Evolutionary conservation across 2,113 vertebrate genomes (phyloP).

Genomic region (Ophiodon elongatus): DNA sequence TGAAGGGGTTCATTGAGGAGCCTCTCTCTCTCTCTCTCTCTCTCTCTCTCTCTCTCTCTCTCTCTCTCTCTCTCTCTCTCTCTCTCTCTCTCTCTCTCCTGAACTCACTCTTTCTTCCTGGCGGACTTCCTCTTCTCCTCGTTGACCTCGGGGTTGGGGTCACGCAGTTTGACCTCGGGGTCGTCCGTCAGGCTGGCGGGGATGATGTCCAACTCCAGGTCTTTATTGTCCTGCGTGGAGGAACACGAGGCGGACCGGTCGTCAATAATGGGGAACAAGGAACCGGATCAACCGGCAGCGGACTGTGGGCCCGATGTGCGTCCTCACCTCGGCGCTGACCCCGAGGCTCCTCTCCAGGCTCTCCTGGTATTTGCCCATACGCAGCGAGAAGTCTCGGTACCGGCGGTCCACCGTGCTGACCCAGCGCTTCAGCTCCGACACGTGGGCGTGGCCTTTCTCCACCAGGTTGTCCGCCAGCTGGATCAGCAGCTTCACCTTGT

Average conservation of each 20-base stretch:
- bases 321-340: constrained; percentile 90
- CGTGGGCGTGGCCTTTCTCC: constrained; percentile 96
- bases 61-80: background rate
- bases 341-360: constrained; percentile 93
- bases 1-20: too few species aligned
- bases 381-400: constrained; percentile 95
- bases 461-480: constrained; percentile 97
- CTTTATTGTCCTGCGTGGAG: constrained; percentile 92
- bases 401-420: constrained; percentile 95
- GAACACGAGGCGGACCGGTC: background rate
- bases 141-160: constrained; percentile 95
- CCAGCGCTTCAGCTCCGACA: constrained; percentile 96
- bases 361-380: constrained; percentile 94
- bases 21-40: too few species aligned
- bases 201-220: constrained; percentile 95
- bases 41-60: too few species aligned
- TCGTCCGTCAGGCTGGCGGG: constrained; percentile 96
- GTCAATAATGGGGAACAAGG: background rate
- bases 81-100: too few species aligned
- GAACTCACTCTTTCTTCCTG: constrained; percentile 96
- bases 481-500: constrained; percentile 98
- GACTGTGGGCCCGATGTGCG: too few species aligned
- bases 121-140: constrained; percentile 98
- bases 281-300: background rate
- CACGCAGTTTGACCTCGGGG: constrained; percentile 92